Conservation (phyloP, 2,113 vertebrate genomes). For the Albula glossodonta region DNA sequence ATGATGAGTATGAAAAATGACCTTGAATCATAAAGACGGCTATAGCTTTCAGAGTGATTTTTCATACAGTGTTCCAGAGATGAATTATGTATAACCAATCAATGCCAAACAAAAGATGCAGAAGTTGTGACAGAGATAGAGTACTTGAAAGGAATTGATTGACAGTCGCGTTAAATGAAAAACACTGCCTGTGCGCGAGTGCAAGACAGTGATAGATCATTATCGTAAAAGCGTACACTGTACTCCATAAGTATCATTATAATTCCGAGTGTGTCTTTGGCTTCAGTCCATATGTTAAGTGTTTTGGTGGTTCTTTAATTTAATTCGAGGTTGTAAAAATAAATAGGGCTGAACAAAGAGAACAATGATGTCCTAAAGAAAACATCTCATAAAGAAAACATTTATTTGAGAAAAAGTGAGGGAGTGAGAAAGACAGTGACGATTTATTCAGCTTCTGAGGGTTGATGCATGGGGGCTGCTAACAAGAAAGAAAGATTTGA, state of each 20-base stretch:
- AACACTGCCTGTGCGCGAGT: background rate
- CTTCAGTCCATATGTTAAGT: background rate
- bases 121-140: background rate
- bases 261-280: background rate
- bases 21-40: background rate
- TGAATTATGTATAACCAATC: background rate
- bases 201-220: background rate
- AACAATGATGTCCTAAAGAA: background rate
- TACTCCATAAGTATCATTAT: background rate
- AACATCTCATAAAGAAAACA: background rate
- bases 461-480: too few species aligned
- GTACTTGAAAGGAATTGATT: background rate
- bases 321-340: background rate
- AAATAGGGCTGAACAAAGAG: background rate
- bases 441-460: too few species aligned
- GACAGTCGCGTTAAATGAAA: background rate
- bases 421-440: background rate
- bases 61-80: background rate
- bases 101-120: background rate
- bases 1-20: background rate
- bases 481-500: too few species aligned
- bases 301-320: background rate
- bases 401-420: background rate
- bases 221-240: background rate
- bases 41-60: background rate